phyloP scores from a whole-genome alignment of 2,797 vertebrate species.

The Selene dorsalis region DNA sequence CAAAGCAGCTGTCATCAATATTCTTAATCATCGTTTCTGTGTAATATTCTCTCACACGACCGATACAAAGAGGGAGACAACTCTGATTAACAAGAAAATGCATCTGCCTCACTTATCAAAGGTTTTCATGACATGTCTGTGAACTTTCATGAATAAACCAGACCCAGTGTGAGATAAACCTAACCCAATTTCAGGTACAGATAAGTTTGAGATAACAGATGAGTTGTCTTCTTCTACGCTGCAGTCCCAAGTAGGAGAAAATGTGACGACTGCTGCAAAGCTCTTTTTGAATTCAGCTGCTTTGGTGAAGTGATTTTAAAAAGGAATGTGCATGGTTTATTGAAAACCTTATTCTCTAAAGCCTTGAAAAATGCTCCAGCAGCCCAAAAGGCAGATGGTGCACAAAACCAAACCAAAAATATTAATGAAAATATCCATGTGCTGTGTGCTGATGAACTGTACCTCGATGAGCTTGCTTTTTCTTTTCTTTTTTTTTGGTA shows the following conservation, averaged over 20 bases:
- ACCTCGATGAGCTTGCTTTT: slow-evolving; percentile 29
- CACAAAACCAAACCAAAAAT: slow-evolving; percentile 16
- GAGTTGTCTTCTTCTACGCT: background rate
- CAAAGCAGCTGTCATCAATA: background rate
- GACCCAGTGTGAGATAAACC: background rate
- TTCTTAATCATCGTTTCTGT: background rate
- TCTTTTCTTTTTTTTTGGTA: slow-evolving; percentile 17
- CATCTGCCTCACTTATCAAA: background rate
- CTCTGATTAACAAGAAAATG: background rate
- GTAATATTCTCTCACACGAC: background rate
- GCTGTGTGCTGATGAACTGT: slow-evolving; percentile 33
- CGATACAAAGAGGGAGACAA: background rate
- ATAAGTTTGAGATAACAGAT: background rate
- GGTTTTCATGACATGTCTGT: background rate
- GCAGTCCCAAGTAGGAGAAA: slow-evolving; percentile 4
- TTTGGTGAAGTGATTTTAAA: slow-evolving; percentile 32
- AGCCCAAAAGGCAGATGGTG: slow-evolving; percentile 32
- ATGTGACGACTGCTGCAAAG: slow-evolving; percentile 7
- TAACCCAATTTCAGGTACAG: slow-evolving; percentile 1
- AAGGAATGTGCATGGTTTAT: slow-evolving; percentile 36
- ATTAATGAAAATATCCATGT: slow-evolving; percentile 35
- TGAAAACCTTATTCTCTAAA: slow-evolving; percentile 38
- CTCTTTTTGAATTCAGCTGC: slow-evolving; percentile 28
- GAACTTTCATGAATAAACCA: background rate
- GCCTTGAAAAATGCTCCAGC: slow-evolving; percentile 21